These are phyloP conservation scores for Ispidina picta DNA, from an alignment of 2,797 vertebrate genomes.

Conservation along the genomic window DNA sequence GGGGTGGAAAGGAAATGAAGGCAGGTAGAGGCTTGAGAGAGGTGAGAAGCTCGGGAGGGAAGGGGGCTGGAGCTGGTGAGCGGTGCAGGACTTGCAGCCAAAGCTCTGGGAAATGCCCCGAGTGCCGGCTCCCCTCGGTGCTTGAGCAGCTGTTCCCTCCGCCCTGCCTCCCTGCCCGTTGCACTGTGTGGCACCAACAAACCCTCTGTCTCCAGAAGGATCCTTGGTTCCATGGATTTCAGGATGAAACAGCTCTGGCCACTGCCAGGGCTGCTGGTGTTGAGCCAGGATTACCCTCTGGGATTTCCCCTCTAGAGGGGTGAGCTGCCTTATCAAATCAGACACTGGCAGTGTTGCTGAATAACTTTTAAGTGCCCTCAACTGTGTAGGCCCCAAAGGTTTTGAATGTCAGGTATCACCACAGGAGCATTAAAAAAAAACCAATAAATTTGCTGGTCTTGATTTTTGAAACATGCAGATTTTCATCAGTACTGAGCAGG, in stretches of 20 bases:
- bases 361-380: background rate
- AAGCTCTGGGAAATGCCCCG: background rate
- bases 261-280: too few relatives aligned
- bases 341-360: background rate
- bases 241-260: too few relatives aligned
- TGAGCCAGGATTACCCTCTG: background rate
- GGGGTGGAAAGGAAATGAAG: background rate
- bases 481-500: background rate
- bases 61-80: background rate
- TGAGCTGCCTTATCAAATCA: background rate
- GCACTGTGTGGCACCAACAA: background rate
- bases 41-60: background rate
- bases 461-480: background rate
- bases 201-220: too few relatives aligned
- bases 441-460: background rate
- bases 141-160: background rate
- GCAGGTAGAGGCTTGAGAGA: background rate
- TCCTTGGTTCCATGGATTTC: too few relatives aligned
- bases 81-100: fast-evolving
- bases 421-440: background rate
- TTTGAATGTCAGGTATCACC: background rate
- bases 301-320: background rate
- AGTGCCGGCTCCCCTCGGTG: fast-evolving
- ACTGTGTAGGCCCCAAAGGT: background rate
- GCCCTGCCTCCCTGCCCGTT: background rate